These are phyloP conservation scores for Caenorhabditis remanei DNA, from an alignment of 1,140 invertebrate species.

Conservation along the genomic window DNA sequence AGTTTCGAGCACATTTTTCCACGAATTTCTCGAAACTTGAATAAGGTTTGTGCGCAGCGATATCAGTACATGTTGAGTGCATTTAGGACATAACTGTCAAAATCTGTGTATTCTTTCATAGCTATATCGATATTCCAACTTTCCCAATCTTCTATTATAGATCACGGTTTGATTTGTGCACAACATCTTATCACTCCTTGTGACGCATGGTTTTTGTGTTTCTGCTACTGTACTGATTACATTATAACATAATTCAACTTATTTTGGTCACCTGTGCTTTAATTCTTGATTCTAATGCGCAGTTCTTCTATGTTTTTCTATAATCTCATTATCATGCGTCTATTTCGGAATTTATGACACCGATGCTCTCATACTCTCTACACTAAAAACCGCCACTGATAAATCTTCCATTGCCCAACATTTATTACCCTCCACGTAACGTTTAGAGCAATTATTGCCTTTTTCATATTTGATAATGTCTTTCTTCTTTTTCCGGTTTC, in stretches of 20 bases:
- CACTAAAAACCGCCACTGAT: conserved; percentile 38
- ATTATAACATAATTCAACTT: neutral
- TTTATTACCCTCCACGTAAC: conserved; percentile 53
- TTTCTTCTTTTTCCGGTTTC: conserved; percentile 36
- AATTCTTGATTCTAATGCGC: no score
- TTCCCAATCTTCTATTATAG: neutral
- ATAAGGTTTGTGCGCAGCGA: no score
- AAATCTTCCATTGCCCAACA: conserved; percentile 52
- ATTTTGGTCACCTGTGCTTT: no score
- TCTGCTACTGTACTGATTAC: conserved; percentile 4
- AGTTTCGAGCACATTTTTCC: no score
- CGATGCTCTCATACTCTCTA: neutral
- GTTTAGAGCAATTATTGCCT: conserved; percentile 44
- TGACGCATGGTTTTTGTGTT: neutral
- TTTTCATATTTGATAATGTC: conserved; percentile 34
- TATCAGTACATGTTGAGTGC: no score
- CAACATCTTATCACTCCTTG: neutral
- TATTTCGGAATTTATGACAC: conserved; percentile 9
- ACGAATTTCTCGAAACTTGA: no score
- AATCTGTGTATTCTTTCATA: no score
- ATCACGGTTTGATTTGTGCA: neutral
- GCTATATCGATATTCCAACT: no score
- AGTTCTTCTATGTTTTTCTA: no score
- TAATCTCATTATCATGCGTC: neutral
- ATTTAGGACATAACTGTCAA: no score